phyloP scores from a whole-genome alignment of 2,797 vertebrate genomes.

The Aulostomus chinensis region DNA sequence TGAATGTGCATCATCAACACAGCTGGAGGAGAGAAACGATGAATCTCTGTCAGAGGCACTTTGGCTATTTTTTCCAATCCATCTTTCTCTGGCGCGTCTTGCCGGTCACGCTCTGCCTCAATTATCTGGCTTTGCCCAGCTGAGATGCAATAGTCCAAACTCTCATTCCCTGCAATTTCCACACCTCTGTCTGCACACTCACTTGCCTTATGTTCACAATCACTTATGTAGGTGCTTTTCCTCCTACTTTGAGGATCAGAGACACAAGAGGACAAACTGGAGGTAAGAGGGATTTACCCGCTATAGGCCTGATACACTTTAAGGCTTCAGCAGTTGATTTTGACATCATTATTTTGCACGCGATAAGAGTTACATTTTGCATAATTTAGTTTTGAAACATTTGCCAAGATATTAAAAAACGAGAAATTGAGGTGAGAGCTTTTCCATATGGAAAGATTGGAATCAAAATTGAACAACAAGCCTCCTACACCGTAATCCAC shows the following conservation, averaged over 20 bases:
- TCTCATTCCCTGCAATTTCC: slow-evolving; percentile 84
- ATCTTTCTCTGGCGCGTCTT: slow-evolving; percentile 69
- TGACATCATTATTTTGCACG: slow-evolving; percentile 8
- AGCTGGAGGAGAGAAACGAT: slow-evolving; percentile 60
- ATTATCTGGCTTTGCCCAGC: slow-evolving; percentile 80
- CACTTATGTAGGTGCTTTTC: slow-evolving; percentile 74
- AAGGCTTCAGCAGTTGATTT: slow-evolving; percentile 21
- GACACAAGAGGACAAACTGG: slow-evolving; percentile 58
- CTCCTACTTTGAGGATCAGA: slow-evolving; percentile 72
- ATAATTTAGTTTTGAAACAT: slow-evolving; percentile 32
- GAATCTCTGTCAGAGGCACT: slow-evolving; percentile 63
- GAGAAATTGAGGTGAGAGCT: too few relatives aligned
- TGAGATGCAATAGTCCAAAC: slow-evolving; percentile 85
- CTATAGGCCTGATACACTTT: slow-evolving; percentile 28
- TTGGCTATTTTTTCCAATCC: slow-evolving; percentile 70
- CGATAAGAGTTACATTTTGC: slow-evolving; percentile 34
- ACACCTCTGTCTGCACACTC: slow-evolving; percentile 78
- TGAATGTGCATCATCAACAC: slow-evolving; percentile 70
- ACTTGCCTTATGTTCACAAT: slow-evolving; percentile 77
- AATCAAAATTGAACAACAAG: too few relatives aligned
- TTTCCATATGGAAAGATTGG: too few relatives aligned
- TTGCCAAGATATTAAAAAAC: slow-evolving; percentile 7
- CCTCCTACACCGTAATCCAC: too few relatives aligned
- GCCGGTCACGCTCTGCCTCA: slow-evolving; percentile 71
- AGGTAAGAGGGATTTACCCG: slow-evolving; percentile 61